Conservation (phyloP, 2,888 invertebrate species). For the Yponomeuta malinellus region DNA sequence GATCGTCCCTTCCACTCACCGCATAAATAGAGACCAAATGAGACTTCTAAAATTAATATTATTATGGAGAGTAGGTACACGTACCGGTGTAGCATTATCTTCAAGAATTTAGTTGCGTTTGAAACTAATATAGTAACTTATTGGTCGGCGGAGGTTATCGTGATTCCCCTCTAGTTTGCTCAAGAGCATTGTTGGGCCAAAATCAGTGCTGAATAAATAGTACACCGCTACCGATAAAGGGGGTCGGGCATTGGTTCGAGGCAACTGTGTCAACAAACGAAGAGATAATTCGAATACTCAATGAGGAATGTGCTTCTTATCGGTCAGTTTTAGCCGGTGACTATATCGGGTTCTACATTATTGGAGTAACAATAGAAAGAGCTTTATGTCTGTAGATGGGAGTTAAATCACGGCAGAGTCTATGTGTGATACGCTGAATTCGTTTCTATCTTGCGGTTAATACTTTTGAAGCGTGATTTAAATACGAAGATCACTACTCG, state of each 20-base stretch:
- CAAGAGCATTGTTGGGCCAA: conserved; percentile 41
- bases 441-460: no score
- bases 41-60: no score
- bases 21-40: no score
- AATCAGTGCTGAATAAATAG: conserved; percentile 62
- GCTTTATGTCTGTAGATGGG: background rate
- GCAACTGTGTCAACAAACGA: conserved; percentile 65
- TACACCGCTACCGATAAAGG: conserved; percentile 40
- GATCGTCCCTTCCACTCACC: no score
- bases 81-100: background rate
- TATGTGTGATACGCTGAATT: no score
- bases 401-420: no score
- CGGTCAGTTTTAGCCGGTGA: conserved; percentile 44
- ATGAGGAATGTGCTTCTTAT: conserved; percentile 69
- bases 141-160: conserved; percentile 50
- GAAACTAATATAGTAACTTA: background rate
- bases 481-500: no score
- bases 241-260: conserved; percentile 25
- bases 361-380: conserved; percentile 36
- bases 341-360: conserved; percentile 39
- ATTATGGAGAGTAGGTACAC: no score
- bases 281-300: conserved; percentile 66
- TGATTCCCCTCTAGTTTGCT: conserved; percentile 38
- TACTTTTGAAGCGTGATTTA: no score
- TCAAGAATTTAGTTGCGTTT: background rate